Evolutionary conservation across 2,888 invertebrate species (phyloP).

Genomic region (Drosophila suboccidentalis): DNA sequence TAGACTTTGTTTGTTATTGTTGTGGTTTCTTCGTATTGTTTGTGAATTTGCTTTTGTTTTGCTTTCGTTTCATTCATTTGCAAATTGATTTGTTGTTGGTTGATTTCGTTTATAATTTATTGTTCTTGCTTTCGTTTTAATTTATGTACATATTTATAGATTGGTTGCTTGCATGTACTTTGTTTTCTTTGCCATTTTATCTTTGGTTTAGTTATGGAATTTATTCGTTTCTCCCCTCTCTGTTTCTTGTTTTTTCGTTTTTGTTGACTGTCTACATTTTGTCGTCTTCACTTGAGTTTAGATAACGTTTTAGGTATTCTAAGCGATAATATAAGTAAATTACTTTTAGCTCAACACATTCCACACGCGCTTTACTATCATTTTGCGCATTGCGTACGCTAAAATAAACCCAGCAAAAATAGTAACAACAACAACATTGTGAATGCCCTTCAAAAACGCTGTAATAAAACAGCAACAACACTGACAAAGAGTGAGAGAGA

Average conservation of each 20-base stretch:
- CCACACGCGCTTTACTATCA: conserved; percentile 20
- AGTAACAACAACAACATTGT: conserved; percentile 23
- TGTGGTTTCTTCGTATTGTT: conserved; percentile 41
- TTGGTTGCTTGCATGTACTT: conserved; percentile 37
- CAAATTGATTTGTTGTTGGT: conserved; percentile 64
- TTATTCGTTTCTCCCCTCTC: conserved; percentile 38
- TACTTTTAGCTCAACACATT: conserved; percentile 26
- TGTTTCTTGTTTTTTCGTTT: neutral
- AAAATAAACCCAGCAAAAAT: conserved; percentile 5
- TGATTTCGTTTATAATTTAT: conserved; percentile 44
- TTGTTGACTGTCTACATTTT: conserved; percentile 43
- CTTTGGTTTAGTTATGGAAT: conserved; percentile 73
- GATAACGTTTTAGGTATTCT: conserved; percentile 43
- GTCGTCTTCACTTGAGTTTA: conserved; percentile 16
- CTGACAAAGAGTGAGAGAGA: conserved; percentile 10
- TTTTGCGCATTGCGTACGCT: conserved; percentile 47
- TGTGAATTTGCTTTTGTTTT: conserved; percentile 40
- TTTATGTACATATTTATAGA: conserved; percentile 39
- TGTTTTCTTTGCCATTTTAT: conserved; percentile 72
- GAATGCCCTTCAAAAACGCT: conserved; percentile 62
- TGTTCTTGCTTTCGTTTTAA: conserved; percentile 54
- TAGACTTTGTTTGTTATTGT: conserved; percentile 29
- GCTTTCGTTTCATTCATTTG: conserved; percentile 65
- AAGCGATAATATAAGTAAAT: conserved; percentile 41
- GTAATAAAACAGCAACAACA: conserved; percentile 42